Base-by-base conservation (phyloP, 2,113 vertebrate species). In the Rhadina sibilatrix region DNA sequence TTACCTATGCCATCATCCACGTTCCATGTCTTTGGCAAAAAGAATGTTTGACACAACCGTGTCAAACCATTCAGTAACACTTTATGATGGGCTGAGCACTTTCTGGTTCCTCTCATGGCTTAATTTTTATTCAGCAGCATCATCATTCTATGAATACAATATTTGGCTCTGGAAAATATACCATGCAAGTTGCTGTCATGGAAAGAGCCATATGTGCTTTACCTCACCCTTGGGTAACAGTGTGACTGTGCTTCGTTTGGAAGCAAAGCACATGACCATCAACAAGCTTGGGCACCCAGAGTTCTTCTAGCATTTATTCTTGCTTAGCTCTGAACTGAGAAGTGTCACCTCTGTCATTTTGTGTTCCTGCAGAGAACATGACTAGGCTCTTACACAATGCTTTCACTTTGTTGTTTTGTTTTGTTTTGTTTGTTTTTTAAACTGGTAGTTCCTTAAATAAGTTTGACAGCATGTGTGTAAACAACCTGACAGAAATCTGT, bases 51-150 rank as follows among this genome's bases (percentile, higher is more conserved):
- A n/a, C 56, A 60, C 25, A 52, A 56, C 35, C 10, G 4, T 79
- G n/a, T n/a, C n/a, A n/a, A n/a, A n/a, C n/a, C n/a, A n/a, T 84
- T 74, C 30, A 40, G n/a, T 53, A 61, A 27, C 27, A 81, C 22
- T 18, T 66, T n/a, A 15, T 5, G 27, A 30, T 40, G 47, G 19
- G 28, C 14, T 44, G 47, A 65, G 27, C n/a, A 28, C 9, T 57
- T 83, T 23, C 40, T 52, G 21, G 7, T 78, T 88, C 42, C 46
- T 22, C 15, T 80, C 2, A 2, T 28, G 17, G 27, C 30, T 64
- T 89, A 37, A 33, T 59, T 93, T 91, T 72, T 86, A 60, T 76
- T 79, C 66, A 76, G 49, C 49, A 59, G 23, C 37, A 76, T 21
- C 33, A 46, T 44, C 3, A 20, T 63, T 70, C 37, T 44, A 11